Evolutionary conservation across 1,140 invertebrate genomes (phyloP).

Genomic region (Drosophila oshimai): DNA sequence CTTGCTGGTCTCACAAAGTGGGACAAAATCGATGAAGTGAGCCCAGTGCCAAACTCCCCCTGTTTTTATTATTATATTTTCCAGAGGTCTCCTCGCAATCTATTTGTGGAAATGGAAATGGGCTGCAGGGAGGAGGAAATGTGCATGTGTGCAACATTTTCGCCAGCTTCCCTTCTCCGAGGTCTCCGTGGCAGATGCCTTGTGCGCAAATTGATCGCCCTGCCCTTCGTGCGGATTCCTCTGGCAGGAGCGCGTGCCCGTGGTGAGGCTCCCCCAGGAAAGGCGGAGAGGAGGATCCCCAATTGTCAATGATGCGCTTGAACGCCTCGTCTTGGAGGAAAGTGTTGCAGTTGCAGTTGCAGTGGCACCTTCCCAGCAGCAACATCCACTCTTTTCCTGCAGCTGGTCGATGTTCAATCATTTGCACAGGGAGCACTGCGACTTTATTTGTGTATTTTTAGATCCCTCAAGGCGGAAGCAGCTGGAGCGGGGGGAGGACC

Average conservation of each 20-base stretch:
- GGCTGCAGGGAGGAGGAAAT: neutral
- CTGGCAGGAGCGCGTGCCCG: conserved; percentile 49
- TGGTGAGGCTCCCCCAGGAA: too few species aligned
- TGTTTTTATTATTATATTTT: neutral
- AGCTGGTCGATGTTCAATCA: conserved; percentile 69
- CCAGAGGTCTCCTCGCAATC: neutral
- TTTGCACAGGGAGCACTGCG: neutral
- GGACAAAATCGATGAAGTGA: conserved; percentile 18
- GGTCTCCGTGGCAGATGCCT: conserved; percentile 21
- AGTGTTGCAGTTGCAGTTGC: neutral
- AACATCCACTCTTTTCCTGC: conserved; percentile 36
- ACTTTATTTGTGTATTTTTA: conserved; percentile 32
- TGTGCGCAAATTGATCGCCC: conserved; percentile 46
- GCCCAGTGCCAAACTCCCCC: neutral
- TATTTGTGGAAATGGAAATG: conserved; percentile 20
- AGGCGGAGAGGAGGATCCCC: neutral
- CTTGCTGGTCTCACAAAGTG: neutral
- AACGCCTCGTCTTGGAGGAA: conserved; percentile 11
- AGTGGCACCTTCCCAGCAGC: conserved; percentile 22
- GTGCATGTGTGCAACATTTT: conserved; percentile 4
- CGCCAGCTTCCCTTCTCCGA: neutral
- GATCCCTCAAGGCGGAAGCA: conserved; percentile 13
- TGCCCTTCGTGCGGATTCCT: neutral
- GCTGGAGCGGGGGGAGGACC: neutral
- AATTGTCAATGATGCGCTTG: conserved; percentile 67